Evolutionary conservation across 2,888 invertebrate genomes (phyloP).

Genomic region (Archips xylosteana): DNA sequence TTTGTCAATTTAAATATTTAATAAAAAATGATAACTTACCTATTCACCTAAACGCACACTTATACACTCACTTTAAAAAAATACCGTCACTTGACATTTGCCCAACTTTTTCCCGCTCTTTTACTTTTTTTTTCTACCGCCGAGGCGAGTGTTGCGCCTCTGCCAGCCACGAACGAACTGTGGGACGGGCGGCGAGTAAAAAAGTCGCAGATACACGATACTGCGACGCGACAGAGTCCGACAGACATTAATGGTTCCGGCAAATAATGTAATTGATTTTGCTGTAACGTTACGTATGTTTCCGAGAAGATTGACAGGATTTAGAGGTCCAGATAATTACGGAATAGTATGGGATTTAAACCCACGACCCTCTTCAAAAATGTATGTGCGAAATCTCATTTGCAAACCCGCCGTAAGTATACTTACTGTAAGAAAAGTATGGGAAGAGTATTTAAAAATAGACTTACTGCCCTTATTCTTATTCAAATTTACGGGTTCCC

Average conservation of each 20-base stretch:
- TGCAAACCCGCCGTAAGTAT: too few species aligned
- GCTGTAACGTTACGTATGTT: neutral
- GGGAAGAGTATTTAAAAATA: too few species aligned
- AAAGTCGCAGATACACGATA: neutral
- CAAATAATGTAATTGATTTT: slow-evolving; percentile 1
- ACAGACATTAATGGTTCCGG: neutral
- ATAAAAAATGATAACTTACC: neutral
- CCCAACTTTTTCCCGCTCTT: neutral
- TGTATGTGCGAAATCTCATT: too few species aligned
- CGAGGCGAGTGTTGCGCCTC: neutral
- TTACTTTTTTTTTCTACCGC: neutral
- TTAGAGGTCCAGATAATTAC: too few species aligned
- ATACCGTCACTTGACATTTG: neutral
- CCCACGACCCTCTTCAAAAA: too few species aligned
- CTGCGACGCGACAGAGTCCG: too few species aligned
- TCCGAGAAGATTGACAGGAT: slow-evolving; percentile 4
- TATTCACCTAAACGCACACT: neutral
- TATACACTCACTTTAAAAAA: slow-evolving; percentile 3
- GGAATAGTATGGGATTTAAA: too few species aligned
- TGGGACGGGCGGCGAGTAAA: neutral
- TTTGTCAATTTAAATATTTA: neutral
- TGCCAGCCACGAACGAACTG: neutral
- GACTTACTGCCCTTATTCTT: too few species aligned
- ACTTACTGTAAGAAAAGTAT: too few species aligned
- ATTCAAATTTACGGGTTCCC: too few species aligned